Evolutionary conservation across 2,888 invertebrate species (phyloP), one percentile per base, ranked within the genome.

Genomic region (Lutraria lutraria): DNA sequence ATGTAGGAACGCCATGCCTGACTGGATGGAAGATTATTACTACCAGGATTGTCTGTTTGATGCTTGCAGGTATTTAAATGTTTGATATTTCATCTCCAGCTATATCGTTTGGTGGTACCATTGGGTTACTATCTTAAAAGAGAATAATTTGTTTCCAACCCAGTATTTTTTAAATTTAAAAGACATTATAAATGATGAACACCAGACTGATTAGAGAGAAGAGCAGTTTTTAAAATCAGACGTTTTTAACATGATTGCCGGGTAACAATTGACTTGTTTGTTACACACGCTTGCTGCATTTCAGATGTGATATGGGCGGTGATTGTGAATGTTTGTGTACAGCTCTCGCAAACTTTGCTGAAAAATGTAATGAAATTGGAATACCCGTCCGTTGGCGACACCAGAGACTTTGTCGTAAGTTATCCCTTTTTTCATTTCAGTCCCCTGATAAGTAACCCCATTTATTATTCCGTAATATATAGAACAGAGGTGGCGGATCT

Each of bases 271-370:
- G n/a, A n/a, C n/a, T n/a, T n/a, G n/a, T n/a, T n/a, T n/a, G n/a
- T n/a, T n/a, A n/a, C n/a, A n/a, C n/a, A 43, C 43, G 8, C 43
- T 43, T 43, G 43, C 43, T 53, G 56, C 13, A 16, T 89, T 88
- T 0, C 90, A 98, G 98, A 43, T 99, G 99, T 95, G 98, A 98
- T 97, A 97, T 98, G 96, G 99, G 99, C 68, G 99, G 98, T 0
- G 99, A 99, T 94, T 98, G 98, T 96, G 98, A 98, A 92, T 99
- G 99, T 96, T 97, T 99, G 0, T 99, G 99, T 96, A 98, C 98
- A 0, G 98, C 98, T 19, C 97, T 99, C 53, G 98, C 98, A 0
- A 98, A 98, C 3, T 99, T 99, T 96, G 98, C 98, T 68, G 98
- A 98, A 94, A 98, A 98, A 89, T 99, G 99, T 95, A 98, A 98